These are phyloP conservation scores for Smittia sp. DNA, from an alignment of 2,888 invertebrate species.

Conservation along the genomic window DNA sequence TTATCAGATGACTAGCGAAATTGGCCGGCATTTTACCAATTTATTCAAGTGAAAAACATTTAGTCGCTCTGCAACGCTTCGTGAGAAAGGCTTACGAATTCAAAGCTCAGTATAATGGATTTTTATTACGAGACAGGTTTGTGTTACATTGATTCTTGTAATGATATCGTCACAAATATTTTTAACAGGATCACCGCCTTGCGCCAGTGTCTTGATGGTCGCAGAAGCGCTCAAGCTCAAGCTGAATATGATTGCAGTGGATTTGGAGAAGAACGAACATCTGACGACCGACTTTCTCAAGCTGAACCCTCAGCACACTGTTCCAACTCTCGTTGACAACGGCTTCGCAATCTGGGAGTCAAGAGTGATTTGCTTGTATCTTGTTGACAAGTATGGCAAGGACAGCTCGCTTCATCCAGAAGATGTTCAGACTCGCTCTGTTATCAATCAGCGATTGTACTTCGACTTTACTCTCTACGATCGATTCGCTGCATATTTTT, in stretches of 20 bases:
- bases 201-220: constrained; percentile 58
- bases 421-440: constrained; percentile 70
- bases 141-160: no score
- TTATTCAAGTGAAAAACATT: no score
- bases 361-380: constrained; percentile 76
- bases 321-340: constrained; percentile 81
- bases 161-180: no score
- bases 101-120: not conserved
- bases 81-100: no score
- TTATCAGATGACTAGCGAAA: no score
- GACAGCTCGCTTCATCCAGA: constrained; percentile 71
- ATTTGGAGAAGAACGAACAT: constrained; percentile 59
- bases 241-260: constrained; percentile 53
- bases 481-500: constrained; percentile 56
- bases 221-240: constrained; percentile 61
- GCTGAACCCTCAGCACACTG: constrained; percentile 80
- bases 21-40: no score
- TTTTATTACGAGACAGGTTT: not conserved
- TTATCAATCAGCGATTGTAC: constrained; percentile 75
- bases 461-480: constrained; percentile 76
- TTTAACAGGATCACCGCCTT: constrained; percentile 57
- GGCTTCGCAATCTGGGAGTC: constrained; percentile 82
- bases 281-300: constrained; percentile 63
- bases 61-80: no score
- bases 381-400: constrained; percentile 76